Percentiles rank a stretch among this genome's conserved stretches.
Conservation (phyloP, 92 coral and sea anemone genomes). For the Epizoanthus stellaris region DNA sequence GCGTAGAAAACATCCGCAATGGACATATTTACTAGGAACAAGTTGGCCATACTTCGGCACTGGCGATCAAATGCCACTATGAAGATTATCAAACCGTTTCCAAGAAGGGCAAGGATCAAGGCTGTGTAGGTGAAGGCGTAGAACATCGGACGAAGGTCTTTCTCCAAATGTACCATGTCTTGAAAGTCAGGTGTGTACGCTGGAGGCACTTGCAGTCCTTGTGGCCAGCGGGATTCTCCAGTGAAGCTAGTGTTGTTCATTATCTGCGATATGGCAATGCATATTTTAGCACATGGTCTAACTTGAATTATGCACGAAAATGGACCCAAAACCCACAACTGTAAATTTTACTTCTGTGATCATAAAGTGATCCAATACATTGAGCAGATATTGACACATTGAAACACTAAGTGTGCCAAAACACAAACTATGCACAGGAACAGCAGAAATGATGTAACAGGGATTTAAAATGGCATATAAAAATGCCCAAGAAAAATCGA, state of each 20-base stretch:
- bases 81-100: conserved; percentile 48
- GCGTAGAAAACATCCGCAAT: conserved; percentile 51
- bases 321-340: neutral
- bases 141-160: conserved; percentile 45
- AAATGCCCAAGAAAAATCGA: no score
- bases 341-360: no score
- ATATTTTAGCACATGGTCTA: no score
- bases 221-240: neutral
- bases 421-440: no score
- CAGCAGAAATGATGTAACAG: no score
- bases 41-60: conserved; percentile 45
- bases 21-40: conserved; percentile 60
- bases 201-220: neutral
- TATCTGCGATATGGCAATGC: no score
- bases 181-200: neutral
- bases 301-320: no score
- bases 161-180: conserved; percentile 13
- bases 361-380: no score
- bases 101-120: conserved; percentile 43
- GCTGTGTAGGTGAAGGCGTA: conserved; percentile 32
- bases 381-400: no score
- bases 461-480: no score
- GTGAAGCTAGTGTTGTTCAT: neutral
- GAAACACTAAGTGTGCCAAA: no score
- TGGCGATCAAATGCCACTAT: conserved; percentile 48